phyloP scores from a whole-genome alignment of 2,113 vertebrate genomes.

The Fregata magnificens region DNA sequence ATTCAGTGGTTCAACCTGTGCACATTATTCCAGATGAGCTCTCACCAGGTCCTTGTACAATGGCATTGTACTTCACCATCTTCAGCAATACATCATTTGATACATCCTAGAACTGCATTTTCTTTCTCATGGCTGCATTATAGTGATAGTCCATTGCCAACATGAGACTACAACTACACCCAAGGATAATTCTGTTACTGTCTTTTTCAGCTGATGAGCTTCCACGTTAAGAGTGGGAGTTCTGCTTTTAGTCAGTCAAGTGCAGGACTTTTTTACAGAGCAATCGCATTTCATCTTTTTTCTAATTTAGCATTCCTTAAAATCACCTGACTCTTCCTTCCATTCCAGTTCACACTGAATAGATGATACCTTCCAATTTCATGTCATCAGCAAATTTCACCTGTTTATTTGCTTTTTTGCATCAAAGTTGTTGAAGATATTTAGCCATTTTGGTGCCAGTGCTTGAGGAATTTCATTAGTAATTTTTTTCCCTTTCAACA shows the following conservation, averaged over 20 bases:
- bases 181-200: neutral
- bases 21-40: neutral
- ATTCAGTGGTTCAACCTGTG: neutral
- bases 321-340: neutral
- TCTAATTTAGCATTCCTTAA: neutral
- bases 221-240: neutral
- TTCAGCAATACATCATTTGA: neutral
- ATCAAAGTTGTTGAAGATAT: neutral
- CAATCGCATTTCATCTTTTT: neutral
- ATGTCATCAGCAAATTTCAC: neutral
- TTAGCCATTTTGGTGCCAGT: neutral
- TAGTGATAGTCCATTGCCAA: neutral
- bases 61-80: neutral
- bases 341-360: neutral
- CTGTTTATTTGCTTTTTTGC: neutral
- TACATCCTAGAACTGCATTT: neutral
- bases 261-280: neutral
- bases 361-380: neutral
- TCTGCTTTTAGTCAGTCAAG: neutral
- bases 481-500: neutral
- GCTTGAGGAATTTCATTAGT: neutral
- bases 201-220: neutral
- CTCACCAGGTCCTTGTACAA: neutral
- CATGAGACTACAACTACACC: neutral
- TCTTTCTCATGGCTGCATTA: neutral